phyloP scores from a whole-genome alignment of 2,113 vertebrate genomes.

The Aegithalos caudatus region DNA sequence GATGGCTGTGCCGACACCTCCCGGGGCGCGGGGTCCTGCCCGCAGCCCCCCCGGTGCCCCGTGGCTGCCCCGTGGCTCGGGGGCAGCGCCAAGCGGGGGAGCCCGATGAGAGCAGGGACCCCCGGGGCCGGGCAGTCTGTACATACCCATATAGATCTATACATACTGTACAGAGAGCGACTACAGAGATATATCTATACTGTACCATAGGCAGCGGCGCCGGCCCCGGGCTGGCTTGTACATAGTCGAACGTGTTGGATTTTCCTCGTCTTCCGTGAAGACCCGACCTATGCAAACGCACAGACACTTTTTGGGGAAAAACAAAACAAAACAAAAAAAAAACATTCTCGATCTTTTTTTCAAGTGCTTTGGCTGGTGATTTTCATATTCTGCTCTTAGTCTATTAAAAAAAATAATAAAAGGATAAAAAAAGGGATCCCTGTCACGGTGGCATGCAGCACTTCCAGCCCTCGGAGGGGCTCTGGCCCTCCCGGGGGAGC shows the following conservation, averaged over 20 bases:
- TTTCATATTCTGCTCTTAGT: constrained; percentile 84
- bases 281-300: constrained; percentile 84
- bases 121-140: not conserved
- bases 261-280: constrained; percentile 82
- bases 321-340: constrained; percentile 24
- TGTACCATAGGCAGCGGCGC: constrained; percentile 47
- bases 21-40: not conserved
- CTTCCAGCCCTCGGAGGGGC: not conserved
- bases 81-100: not conserved
- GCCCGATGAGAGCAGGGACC: not conserved
- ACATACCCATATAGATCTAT: constrained; percentile 63
- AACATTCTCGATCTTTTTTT: constrained; percentile 69
- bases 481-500: not conserved
- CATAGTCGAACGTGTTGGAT: constrained; percentile 55
- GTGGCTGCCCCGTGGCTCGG: not conserved
- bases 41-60: not conserved
- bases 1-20: no score
- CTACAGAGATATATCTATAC: constrained; percentile 43
- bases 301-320: constrained; percentile 79
- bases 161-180: constrained; percentile 62
- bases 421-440: constrained; percentile 20
- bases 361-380: constrained; percentile 79
- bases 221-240: constrained; percentile 44
- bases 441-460: not conserved
- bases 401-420: constrained; percentile 73